Evolutionary conservation across 2,888 invertebrate genomes (phyloP).

Genomic region (Campopleginae sp.): DNA sequence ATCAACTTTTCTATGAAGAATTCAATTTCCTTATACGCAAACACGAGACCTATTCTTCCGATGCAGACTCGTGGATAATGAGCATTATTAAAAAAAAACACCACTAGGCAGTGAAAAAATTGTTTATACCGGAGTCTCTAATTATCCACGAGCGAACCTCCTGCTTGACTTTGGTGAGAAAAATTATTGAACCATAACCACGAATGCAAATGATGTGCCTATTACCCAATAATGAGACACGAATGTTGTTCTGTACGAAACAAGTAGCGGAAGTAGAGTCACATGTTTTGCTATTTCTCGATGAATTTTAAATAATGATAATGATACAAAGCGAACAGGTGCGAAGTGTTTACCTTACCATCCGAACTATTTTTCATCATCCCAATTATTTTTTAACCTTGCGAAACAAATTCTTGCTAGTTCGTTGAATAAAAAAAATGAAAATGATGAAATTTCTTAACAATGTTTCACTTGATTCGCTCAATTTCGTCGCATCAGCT

Average conservation of each 20-base stretch:
- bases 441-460: background rate
- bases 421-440: background rate
- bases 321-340: background rate
- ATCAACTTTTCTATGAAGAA: background rate
- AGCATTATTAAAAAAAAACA: slow-evolving; percentile 33
- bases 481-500: too few relatives aligned
- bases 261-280: slow-evolving; percentile 26
- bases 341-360: background rate
- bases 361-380: background rate
- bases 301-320: background rate
- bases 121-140: slow-evolving; percentile 20
- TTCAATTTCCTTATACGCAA: slow-evolving; percentile 3
- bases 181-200: slow-evolving; percentile 18
- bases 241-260: background rate
- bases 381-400: background rate
- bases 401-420: background rate
- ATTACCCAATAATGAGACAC: background rate
- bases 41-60: background rate
- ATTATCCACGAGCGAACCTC: slow-evolving; percentile 12
- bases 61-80: slow-evolving; percentile 14
- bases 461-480: background rate
- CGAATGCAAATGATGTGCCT: background rate
- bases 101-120: slow-evolving; percentile 6
- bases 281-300: background rate
- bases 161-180: background rate